phyloP scores from a whole-genome alignment of 53 echinoderm and acorn worm genomes.

The Paelopatides confundens region DNA sequence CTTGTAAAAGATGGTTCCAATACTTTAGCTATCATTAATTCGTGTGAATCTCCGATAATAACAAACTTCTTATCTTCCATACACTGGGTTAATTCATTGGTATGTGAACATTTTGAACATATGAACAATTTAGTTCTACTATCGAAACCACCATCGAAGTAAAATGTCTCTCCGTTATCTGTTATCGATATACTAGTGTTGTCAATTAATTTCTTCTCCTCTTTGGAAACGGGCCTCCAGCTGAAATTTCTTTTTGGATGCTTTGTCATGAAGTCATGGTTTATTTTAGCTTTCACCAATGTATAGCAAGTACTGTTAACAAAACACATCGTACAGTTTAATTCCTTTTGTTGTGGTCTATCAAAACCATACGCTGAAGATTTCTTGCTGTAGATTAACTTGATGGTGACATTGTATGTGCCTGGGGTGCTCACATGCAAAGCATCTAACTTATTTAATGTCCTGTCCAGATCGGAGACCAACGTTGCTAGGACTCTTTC shows the following conservation, averaged over 20 bases:
- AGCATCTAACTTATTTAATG: neutral
- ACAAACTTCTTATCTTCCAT: neutral
- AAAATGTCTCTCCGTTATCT: too few species aligned
- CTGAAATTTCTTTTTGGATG: neutral
- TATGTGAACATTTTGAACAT: neutral
- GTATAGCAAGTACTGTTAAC: neutral
- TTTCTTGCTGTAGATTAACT: neutral
- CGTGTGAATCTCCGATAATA: constrained; percentile 23
- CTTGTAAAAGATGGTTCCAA: neutral
- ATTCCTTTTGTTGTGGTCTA: neutral
- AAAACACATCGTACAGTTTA: neutral
- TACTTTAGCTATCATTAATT: neutral
- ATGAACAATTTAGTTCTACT: too few species aligned
- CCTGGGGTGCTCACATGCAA: neutral
- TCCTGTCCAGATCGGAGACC: neutral
- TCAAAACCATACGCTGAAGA: constrained; percentile 34
- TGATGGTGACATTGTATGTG: neutral
- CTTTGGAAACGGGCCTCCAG: too few species aligned
- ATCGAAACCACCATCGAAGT: too few species aligned
- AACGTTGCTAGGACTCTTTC: neutral
- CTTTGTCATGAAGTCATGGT: neutral
- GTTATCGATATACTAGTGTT: too few species aligned
- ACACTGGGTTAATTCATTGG: neutral
- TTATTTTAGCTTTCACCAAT: neutral
- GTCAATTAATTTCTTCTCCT: too few species aligned